phyloP scores from a whole-genome alignment of 2,113 vertebrate genomes.

The Eurypyga helias region DNA sequence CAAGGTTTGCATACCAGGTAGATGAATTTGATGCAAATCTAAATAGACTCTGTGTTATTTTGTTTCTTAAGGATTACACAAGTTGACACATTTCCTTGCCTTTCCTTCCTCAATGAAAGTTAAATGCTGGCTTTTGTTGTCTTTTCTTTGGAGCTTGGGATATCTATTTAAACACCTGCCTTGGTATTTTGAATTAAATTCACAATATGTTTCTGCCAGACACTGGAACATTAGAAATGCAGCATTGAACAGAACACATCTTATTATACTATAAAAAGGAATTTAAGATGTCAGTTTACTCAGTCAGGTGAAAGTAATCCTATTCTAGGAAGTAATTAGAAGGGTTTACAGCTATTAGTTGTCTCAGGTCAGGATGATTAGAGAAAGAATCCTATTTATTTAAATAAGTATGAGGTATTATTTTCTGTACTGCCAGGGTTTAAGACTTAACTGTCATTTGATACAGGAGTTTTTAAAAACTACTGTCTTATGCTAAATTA shows the following conservation, averaged over 20 bases:
- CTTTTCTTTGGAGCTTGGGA: not conserved
- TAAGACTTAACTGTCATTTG: not conserved
- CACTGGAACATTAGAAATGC: slow-evolving; percentile 23
- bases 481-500: not conserved
- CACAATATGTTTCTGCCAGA: not conserved
- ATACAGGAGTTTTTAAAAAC: not conserved
- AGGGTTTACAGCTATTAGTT: slow-evolving; percentile 29
- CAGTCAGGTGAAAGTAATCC: slow-evolving; percentile 57
- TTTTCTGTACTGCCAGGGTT: not conserved
- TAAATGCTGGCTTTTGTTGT: not conserved
- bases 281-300: slow-evolving; percentile 48
- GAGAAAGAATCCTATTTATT: slow-evolving; percentile 28
- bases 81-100: not conserved
- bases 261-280: not conserved
- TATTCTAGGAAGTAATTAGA: slow-evolving; percentile 50
- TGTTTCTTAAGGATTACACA: not conserved
- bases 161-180: not conserved
- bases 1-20: not conserved
- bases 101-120: not conserved
- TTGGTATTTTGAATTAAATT: not conserved
- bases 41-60: not conserved
- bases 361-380: slow-evolving; percentile 15
- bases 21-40: not conserved
- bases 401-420: not conserved
- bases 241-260: not conserved